These are phyloP conservation scores for Augochlorella aurata DNA, from an alignment of 2,888 invertebrate genomes.

Conservation along the genomic window DNA sequence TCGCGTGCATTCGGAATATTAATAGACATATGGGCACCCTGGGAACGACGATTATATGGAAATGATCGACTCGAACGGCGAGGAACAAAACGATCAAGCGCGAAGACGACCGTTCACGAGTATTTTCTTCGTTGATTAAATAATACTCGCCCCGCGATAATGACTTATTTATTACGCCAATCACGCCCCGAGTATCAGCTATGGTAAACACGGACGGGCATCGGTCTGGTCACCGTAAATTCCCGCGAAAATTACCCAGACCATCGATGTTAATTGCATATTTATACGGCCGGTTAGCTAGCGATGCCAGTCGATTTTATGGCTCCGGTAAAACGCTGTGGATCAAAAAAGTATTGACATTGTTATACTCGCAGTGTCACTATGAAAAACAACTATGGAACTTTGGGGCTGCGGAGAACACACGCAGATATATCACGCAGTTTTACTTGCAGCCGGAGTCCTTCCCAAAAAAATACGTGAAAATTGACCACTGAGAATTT, in stretches of 20 bases:
- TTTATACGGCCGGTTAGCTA: constrained; percentile 67
- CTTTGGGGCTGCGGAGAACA: no score
- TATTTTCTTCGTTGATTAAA: constrained; percentile 79
- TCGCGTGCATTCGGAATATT: constrained; percentile 81
- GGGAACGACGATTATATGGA: constrained; percentile 78
- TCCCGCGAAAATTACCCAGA: constrained; percentile 70
- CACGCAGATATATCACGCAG: no score
- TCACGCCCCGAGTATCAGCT: constrained; percentile 78
- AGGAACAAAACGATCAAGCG: constrained; percentile 65
- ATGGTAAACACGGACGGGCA: constrained; percentile 66
- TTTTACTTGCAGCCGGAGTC: no score
- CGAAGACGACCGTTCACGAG: constrained; percentile 51
- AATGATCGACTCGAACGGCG: constrained; percentile 67
- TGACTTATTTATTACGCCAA: constrained; percentile 81
- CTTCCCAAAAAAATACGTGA: no score
- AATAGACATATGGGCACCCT: constrained; percentile 75
- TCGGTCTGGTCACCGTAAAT: constrained; percentile 68
- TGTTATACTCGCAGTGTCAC: background rate
- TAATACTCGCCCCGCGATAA: constrained; percentile 77
- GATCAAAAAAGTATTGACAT: background rate
- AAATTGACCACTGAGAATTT: no score
- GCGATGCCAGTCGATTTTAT: constrained; percentile 68
- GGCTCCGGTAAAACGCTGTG: constrained; percentile 31
- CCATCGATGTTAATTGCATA: constrained; percentile 75
- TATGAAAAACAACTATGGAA: no score